These are phyloP conservation scores for Acronicta alni DNA, from an alignment of 2,888 invertebrate species.

Conservation along the genomic window DNA sequence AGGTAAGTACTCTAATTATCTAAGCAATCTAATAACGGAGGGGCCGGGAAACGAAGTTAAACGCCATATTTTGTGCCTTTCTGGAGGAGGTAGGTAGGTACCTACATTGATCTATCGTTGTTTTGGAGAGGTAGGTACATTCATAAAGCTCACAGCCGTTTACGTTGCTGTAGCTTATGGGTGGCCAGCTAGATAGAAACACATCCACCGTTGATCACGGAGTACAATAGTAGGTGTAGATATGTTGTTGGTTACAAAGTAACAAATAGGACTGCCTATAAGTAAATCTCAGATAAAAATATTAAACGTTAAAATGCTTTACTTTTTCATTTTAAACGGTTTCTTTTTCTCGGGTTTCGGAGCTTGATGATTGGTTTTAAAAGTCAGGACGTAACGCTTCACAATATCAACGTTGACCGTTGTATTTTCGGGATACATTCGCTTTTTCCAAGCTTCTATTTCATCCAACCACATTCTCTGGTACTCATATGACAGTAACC, in stretches of 20 bases:
- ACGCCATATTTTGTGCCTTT: too few relatives aligned
- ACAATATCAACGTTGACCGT: slow-evolving; percentile 82
- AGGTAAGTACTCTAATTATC: too few relatives aligned
- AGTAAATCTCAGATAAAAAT: not conserved
- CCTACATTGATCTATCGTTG: too few relatives aligned
- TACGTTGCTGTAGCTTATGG: too few relatives aligned
- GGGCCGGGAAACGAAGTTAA: too few relatives aligned
- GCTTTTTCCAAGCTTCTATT: slow-evolving; percentile 86
- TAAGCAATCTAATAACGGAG: too few relatives aligned
- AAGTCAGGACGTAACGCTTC: slow-evolving; percentile 82
- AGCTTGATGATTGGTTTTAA: slow-evolving; percentile 79
- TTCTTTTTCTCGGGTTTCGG: slow-evolving; percentile 85
- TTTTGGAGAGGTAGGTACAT: too few relatives aligned
- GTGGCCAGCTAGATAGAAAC: too few relatives aligned
- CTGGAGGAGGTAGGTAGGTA: too few relatives aligned
- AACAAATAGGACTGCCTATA: not conserved
- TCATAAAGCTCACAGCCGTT: too few relatives aligned
- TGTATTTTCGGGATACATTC: slow-evolving; percentile 85
- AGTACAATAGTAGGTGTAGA: too few relatives aligned
- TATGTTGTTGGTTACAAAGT: slow-evolving; percentile 4
- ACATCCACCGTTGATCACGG: too few relatives aligned
- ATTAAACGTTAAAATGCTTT: slow-evolving; percentile 30
- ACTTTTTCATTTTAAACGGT: slow-evolving; percentile 86
- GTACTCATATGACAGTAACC: slow-evolving; percentile 88
- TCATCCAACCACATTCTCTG: slow-evolving; percentile 90